phyloP scores from a whole-genome alignment of 2,888 invertebrate genomes.

The Torymus aiolomorphi region DNA sequence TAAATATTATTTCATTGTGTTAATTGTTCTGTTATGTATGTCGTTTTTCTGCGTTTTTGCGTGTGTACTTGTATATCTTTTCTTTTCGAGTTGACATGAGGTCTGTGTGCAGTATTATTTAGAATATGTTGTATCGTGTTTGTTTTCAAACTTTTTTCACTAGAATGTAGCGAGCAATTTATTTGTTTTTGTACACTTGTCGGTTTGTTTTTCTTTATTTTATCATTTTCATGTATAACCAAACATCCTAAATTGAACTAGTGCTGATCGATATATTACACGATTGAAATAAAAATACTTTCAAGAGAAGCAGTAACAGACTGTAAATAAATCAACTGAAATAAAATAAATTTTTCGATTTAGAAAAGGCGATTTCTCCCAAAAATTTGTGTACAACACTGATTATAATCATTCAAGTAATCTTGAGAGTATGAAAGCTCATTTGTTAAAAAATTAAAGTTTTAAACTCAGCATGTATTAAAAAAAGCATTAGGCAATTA shows the following conservation, averaged over 20 bases:
- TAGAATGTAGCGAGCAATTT: slow-evolving; percentile 31
- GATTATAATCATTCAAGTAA: slow-evolving; percentile 49
- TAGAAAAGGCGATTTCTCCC: slow-evolving; percentile 42
- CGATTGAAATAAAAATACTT: slow-evolving; percentile 28
- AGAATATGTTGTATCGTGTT: slow-evolving; percentile 36
- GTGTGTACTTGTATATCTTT: slow-evolving; percentile 46
- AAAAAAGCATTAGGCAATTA: slow-evolving; percentile 15
- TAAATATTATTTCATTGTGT: slow-evolving; percentile 29
- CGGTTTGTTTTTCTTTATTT: slow-evolving; percentile 13
- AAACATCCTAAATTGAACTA: slow-evolving; percentile 33
- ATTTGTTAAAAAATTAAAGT: not conserved
- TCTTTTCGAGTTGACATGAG: slow-evolving; percentile 44
- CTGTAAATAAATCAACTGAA: slow-evolving; percentile 43
- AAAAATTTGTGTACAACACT: slow-evolving; percentile 56
- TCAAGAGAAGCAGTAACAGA: slow-evolving; percentile 38
- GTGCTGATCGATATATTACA: slow-evolving; percentile 18
- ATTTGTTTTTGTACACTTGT: slow-evolving; percentile 23
- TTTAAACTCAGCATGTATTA: not conserved
- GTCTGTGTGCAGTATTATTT: slow-evolving; percentile 34
- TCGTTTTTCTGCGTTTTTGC: slow-evolving; percentile 29
- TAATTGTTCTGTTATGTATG: slow-evolving; percentile 27
- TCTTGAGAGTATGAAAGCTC: slow-evolving; percentile 41
- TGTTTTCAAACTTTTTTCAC: slow-evolving; percentile 17
- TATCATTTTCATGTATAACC: slow-evolving; percentile 22
- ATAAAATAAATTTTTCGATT: slow-evolving; percentile 44